These are phyloP conservation scores for Ciona savignyi DNA, from an alignment of 23 tunicate species.

Conservation along the genomic window DNA sequence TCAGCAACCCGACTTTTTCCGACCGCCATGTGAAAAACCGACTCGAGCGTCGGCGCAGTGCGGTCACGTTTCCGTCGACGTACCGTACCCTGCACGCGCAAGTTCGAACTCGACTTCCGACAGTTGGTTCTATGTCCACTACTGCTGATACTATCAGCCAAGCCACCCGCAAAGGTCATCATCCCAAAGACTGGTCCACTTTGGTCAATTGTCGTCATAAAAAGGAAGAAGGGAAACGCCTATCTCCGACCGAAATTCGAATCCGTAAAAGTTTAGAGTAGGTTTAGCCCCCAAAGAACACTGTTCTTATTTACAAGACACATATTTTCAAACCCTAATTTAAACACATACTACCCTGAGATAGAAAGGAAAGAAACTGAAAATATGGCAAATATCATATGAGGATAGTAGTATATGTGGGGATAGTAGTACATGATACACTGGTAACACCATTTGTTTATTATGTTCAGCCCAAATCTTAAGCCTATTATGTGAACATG, in stretches of 20 bases:
- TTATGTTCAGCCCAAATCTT: too few species aligned
- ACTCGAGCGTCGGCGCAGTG: constrained; percentile 79
- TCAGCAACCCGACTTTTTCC: constrained; percentile 36
- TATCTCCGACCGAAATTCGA: constrained; percentile 28
- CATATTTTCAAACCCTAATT: too few species aligned
- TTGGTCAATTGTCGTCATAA: constrained; percentile 46
- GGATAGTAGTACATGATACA: too few species aligned
- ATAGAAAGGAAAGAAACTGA: too few species aligned
- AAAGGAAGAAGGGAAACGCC: constrained; percentile 26
- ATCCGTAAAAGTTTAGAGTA: constrained; percentile 79
- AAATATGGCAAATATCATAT: too few species aligned
- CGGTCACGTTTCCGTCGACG: constrained; percentile 88
- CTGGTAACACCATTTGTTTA: too few species aligned
- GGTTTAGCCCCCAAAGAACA: too few species aligned
- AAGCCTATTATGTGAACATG: too few species aligned
- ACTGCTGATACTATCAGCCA: constrained; percentile 17
- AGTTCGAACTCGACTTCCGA: not conserved
- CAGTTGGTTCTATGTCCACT: constrained; percentile 14
- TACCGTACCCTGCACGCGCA: constrained; percentile 41
- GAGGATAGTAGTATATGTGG: too few species aligned
- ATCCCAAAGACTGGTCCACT: constrained; percentile 41
- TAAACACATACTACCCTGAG: too few species aligned
- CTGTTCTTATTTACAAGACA: too few species aligned
- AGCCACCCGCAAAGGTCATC: constrained; percentile 10
- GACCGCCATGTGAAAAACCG: constrained; percentile 19